Conservation (phyloP, 1,140 invertebrate genomes). For the Cyrtorhinus lividipennis region DNA sequence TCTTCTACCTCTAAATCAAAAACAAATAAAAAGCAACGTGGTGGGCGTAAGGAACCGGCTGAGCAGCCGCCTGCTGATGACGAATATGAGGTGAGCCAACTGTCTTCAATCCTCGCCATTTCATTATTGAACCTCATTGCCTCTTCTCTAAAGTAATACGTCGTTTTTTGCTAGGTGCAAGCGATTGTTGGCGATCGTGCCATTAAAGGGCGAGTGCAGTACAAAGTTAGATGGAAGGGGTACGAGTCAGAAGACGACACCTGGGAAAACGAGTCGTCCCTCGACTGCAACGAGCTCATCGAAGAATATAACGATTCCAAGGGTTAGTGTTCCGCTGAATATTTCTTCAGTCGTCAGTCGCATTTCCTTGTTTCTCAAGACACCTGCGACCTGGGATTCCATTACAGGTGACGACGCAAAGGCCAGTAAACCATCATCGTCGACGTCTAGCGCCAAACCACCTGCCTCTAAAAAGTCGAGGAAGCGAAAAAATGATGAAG, state of each 20-base stretch:
- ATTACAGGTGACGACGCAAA: no score
- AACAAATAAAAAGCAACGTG: no score
- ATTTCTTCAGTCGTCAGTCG: not conserved
- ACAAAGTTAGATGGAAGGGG: conserved; percentile 66
- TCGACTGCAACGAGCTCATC: conserved; percentile 54
- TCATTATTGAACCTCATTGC: no score
- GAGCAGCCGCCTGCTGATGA: no score
- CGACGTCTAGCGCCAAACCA: not conserved
- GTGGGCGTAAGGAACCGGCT: no score
- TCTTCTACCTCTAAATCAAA: no score
- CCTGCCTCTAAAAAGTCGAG: not conserved
- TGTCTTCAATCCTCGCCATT: no score
- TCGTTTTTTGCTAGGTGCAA: conserved; percentile 43
- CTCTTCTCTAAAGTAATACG: no score
- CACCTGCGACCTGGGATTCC: no score
- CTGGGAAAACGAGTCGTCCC: conserved; percentile 59
- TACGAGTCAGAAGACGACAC: conserved; percentile 47
- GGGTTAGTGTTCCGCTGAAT: not conserved
- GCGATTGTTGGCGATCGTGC: conserved; percentile 56
- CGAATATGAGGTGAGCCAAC: no score
- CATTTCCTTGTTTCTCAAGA: not conserved
- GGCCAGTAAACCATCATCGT: not conserved
- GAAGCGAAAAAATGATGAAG: not conserved
- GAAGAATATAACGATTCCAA: conserved; percentile 35
- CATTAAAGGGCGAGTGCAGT: conserved; percentile 52